These are phyloP conservation scores for Jaculus jaculus DNA, from an alignment of 2,113 vertebrate genomes.

Conservation along the genomic window DNA sequence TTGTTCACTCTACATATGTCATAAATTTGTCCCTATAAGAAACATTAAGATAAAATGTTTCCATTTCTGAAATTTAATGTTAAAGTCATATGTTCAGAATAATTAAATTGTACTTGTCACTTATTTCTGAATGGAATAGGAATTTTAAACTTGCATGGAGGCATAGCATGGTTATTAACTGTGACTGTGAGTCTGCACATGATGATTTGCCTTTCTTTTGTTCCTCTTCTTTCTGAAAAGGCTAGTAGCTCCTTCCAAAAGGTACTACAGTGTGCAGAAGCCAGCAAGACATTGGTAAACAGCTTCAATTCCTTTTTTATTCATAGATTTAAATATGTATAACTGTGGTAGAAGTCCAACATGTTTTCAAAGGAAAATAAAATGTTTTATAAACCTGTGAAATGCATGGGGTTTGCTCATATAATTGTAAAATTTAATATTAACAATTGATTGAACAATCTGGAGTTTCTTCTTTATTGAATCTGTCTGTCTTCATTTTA, in stretches of 20 bases:
- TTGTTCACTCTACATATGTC: slow-evolving; percentile 29
- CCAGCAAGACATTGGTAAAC: not conserved
- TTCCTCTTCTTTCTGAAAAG: not conserved
- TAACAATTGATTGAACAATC: not conserved
- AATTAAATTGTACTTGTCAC: not conserved
- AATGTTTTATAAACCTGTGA: not conserved
- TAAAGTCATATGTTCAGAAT: slow-evolving; percentile 46
- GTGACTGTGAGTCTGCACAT: not conserved
- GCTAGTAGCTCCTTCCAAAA: not conserved
- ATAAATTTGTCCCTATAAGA: slow-evolving; percentile 29
- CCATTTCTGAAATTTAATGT: not conserved
- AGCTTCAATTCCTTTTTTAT: not conserved
- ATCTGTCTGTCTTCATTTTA: not conserved
- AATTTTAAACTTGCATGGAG: slow-evolving; percentile 4
- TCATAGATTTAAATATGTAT: not conserved
- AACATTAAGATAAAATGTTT: slow-evolving; percentile 51
- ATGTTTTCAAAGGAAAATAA: not conserved
- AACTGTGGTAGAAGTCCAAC: not conserved
- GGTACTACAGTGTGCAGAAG: not conserved
- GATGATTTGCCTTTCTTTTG: not conserved
- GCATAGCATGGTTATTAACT: not conserved
- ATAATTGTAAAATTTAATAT: not conserved
- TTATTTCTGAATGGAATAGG: not conserved
- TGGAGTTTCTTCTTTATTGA: slow-evolving; percentile 14
- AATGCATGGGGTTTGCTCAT: not conserved